phyloP scores from a whole-genome alignment of 2,888 invertebrate genomes.

The Lepeophtheirus nordmannii region DNA sequence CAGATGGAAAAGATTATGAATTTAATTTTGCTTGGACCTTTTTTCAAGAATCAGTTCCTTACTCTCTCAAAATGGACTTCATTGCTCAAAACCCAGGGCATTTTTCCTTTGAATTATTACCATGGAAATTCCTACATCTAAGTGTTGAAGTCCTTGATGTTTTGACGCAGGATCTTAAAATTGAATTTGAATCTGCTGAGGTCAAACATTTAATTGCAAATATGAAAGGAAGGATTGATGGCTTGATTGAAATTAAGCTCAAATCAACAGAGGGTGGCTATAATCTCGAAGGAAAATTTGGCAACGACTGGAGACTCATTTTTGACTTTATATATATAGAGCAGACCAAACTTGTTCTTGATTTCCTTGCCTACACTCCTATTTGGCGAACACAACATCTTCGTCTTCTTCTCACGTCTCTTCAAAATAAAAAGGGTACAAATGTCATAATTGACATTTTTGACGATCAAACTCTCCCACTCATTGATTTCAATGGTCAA shows the following conservation, averaged over 20 bases:
- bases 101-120: neutral
- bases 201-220: neutral
- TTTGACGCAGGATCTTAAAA: neutral
- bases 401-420: neutral
- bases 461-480: neutral
- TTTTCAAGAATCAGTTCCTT: neutral
- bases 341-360: neutral
- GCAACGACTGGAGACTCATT: neutral
- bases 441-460: neutral
- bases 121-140: neutral
- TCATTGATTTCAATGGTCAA: constrained; percentile 1
- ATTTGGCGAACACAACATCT: neutral
- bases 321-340: neutral
- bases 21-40: neutral
- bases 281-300: neutral
- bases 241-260: neutral
- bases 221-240: neutral
- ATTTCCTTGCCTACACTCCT: neutral
- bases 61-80: neutral
- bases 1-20: neutral
- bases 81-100: neutral
- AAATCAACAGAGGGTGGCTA: neutral
- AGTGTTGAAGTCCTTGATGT: neutral
- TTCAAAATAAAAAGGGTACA: neutral
- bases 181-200: neutral